Conservation (phyloP, 2,888 invertebrate genomes). For the Adelphocoris suturalis region DNA sequence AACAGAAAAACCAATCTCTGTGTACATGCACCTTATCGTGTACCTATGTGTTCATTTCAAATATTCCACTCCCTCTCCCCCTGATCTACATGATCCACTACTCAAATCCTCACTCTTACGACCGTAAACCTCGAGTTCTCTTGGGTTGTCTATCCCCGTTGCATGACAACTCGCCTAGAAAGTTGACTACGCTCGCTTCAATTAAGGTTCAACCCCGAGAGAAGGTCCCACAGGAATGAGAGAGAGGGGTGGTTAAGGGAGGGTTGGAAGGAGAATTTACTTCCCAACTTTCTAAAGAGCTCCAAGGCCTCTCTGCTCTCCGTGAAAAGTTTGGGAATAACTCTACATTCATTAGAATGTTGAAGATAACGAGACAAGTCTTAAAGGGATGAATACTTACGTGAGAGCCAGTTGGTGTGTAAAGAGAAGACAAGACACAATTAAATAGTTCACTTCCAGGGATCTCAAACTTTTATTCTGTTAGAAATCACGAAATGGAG, state of each 20-base stretch:
- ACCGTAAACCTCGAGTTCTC: slow-evolving; percentile 38
- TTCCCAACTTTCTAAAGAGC: slow-evolving; percentile 66
- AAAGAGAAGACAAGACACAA: slow-evolving; percentile 35
- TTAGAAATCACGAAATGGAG: not conserved
- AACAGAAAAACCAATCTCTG: no score
- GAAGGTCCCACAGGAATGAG: slow-evolving; percentile 23
- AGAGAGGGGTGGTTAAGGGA: not conserved
- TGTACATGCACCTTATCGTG: not conserved
- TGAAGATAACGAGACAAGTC: slow-evolving; percentile 70
- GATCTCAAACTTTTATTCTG: not conserved
- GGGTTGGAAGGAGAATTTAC: slow-evolving; percentile 24
- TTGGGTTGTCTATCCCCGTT: slow-evolving; percentile 56
- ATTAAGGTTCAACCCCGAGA: slow-evolving; percentile 49
- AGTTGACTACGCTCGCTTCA: slow-evolving; percentile 65
- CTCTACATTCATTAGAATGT: slow-evolving; percentile 69
- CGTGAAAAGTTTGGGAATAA: slow-evolving; percentile 67
- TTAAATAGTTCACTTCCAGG: slow-evolving; percentile 39
- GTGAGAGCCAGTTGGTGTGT: slow-evolving; percentile 14
- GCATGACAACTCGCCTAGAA: slow-evolving; percentile 66
- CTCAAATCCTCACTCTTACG: not conserved
- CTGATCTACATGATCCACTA: not conserved
- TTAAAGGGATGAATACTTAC: slow-evolving; percentile 66
- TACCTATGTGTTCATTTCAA: not conserved
- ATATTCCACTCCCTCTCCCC: not conserved
- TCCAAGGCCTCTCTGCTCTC: slow-evolving; percentile 47